Evolutionary conservation across 92 coral and sea anemone species (phyloP).

Genomic region (Zoanthus solanderi): DNA sequence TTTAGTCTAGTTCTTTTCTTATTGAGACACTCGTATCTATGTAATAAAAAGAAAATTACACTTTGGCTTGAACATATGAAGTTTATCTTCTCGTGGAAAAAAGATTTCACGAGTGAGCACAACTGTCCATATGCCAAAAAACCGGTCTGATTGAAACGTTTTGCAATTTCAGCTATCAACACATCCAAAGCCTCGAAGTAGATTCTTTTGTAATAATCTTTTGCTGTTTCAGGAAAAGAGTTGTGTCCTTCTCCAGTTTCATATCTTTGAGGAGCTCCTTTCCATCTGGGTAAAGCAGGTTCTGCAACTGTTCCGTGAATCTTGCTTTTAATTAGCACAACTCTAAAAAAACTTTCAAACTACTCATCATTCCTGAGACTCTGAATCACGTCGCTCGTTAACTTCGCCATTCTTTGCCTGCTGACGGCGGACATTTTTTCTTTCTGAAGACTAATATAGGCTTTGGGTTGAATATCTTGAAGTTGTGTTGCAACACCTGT

Average conservation of each 20-base stretch:
- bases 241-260: not conserved
- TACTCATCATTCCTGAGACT: not conserved
- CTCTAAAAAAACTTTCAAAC: not conserved
- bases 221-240: constrained; percentile 28
- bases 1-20: too few species aligned
- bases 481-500: constrained; percentile 35
- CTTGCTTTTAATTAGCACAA: constrained; percentile 2
- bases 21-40: too few species aligned
- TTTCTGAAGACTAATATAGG: constrained; percentile 47
- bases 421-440: constrained; percentile 25
- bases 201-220: constrained; percentile 35
- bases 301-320: not conserved
- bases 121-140: constrained; percentile 30
- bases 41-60: too few species aligned
- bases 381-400: not conserved
- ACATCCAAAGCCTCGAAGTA: constrained; percentile 44
- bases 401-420: not conserved
- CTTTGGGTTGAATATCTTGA: constrained; percentile 56
- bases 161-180: constrained; percentile 36
- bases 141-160: constrained; percentile 48
- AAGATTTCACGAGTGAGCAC: not conserved
- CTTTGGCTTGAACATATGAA: too few species aligned
- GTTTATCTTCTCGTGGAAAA: too few species aligned
- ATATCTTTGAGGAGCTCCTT: constrained; percentile 6
- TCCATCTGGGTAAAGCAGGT: not conserved